A percentile compares a stretch with the other conserved stretches of the same genome.
Conservation (phyloP, 2,113 vertebrate genomes). For the Anoplopoma fimbria region DNA sequence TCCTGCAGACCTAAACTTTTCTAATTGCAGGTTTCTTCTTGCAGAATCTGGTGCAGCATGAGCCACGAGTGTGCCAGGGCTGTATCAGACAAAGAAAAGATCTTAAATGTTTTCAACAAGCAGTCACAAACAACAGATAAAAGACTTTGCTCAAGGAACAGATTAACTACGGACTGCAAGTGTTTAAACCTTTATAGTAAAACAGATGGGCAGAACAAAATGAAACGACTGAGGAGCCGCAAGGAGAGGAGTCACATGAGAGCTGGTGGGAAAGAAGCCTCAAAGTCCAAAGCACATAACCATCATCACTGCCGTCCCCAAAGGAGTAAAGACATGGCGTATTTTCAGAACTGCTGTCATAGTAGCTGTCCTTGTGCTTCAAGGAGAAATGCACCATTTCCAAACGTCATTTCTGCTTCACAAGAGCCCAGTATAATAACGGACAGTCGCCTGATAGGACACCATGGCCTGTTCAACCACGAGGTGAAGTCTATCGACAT, state of each 20-base stretch:
- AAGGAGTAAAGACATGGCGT: constrained; percentile 40
- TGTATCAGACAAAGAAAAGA: constrained; percentile 49
- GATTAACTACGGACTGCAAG: constrained; percentile 14
- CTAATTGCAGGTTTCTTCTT: constrained; percentile 16
- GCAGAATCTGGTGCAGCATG: constrained; percentile 65
- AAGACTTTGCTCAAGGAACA: constrained; percentile 6
- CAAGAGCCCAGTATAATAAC: constrained; percentile 84
- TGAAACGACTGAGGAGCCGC: constrained; percentile 81
- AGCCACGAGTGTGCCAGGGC: constrained; percentile 43
- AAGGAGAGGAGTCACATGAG: constrained; percentile 79
- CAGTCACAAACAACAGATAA: constrained; percentile 37
- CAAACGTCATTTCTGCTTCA: constrained; percentile 31
- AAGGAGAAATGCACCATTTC: constrained; percentile 46
- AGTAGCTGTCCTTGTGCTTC: constrained; percentile 28
- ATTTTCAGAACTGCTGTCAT: constrained; percentile 41
- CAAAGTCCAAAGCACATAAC: constrained; percentile 34
- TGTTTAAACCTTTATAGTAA: constrained; percentile 9
- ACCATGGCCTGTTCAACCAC: constrained; percentile 84
- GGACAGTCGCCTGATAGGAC: constrained; percentile 81
- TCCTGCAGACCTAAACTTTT: neutral
- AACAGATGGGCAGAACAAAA: constrained; percentile 52
- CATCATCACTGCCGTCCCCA: constrained; percentile 19
- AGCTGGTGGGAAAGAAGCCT: constrained; percentile 31
- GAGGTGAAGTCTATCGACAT: constrained; percentile 86
- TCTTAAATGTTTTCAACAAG: constrained; percentile 35